phyloP scores from a whole-genome alignment of 2,113 vertebrate genomes.

The Ictalurus furcatus region DNA sequence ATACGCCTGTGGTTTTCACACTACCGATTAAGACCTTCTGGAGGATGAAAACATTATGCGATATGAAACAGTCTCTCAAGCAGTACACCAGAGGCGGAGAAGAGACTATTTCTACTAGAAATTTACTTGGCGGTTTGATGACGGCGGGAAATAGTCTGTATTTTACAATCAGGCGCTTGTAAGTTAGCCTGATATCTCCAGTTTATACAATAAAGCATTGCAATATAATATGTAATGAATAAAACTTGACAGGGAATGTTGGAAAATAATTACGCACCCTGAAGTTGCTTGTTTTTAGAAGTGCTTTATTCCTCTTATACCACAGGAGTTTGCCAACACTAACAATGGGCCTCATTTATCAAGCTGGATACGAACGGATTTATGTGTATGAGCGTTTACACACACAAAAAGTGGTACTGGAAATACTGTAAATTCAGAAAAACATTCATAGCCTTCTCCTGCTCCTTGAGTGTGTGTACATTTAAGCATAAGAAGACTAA shows the following conservation, averaged over 20 bases:
- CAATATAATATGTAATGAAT: background rate
- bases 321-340: background rate
- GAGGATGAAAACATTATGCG: background rate
- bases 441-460: background rate
- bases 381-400: background rate
- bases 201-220: background rate
- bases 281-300: too few species aligned
- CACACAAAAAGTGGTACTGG: background rate
- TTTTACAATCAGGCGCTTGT: background rate
- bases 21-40: constrained; percentile 21
- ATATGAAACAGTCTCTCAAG: constrained; percentile 1
- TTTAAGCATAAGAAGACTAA: background rate
- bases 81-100: background rate
- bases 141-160: background rate
- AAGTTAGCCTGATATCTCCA: background rate
- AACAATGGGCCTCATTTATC: background rate
- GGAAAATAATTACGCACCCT: background rate
- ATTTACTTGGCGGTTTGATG: background rate
- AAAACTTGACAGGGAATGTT: background rate
- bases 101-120: background rate
- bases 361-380: background rate
- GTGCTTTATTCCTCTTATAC: too few species aligned
- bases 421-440: background rate
- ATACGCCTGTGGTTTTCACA: constrained; percentile 5
- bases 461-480: background rate